Evolutionary conservation across 2,888 invertebrate genomes (phyloP).

Genomic region (Trichacis sp.): DNA sequence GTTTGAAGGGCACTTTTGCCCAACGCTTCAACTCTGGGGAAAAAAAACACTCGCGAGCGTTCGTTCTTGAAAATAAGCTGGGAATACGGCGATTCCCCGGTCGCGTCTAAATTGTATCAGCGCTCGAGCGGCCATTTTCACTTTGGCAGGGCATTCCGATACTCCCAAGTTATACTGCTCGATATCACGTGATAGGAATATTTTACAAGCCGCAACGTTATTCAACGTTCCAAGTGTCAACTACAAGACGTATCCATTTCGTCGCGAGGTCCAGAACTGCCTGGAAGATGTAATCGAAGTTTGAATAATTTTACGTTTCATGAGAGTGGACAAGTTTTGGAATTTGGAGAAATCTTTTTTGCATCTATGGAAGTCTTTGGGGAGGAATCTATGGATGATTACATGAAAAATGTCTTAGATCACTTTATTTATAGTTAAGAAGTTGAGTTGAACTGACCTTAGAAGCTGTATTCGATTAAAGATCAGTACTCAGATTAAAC

Average conservation of each 20-base stretch:
- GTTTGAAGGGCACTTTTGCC: slow-evolving; percentile 26
- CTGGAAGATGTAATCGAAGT: neutral
- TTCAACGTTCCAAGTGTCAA: slow-evolving; percentile 22
- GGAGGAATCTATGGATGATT: no score
- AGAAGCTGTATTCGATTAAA: no score
- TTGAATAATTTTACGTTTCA: no score
- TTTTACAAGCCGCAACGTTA: slow-evolving; percentile 18
- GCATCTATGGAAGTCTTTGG: no score
- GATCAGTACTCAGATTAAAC: no score
- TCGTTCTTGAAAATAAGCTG: slow-evolving; percentile 27
- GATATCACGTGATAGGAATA: slow-evolving; percentile 30
- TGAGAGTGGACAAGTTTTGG: no score
- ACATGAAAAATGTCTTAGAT: no score
- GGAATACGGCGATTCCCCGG: slow-evolving; percentile 24
- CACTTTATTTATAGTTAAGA: no score
- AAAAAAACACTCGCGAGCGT: slow-evolving; percentile 13
- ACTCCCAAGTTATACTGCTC: slow-evolving; percentile 25
- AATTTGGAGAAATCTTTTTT: no score
- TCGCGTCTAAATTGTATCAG: slow-evolving; percentile 32
- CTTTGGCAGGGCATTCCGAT: slow-evolving; percentile 24
- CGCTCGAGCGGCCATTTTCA: slow-evolving; percentile 31
- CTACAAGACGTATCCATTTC: slow-evolving; percentile 25
- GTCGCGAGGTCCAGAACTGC: neutral
- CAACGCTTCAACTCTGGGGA: slow-evolving; percentile 11
- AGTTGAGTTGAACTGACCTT: no score